Evolutionary conservation across 1,140 invertebrate species (phyloP), one percentile per base, ranked within the genome.

Genomic region (Zeugodacus cucurbitae): DNA sequence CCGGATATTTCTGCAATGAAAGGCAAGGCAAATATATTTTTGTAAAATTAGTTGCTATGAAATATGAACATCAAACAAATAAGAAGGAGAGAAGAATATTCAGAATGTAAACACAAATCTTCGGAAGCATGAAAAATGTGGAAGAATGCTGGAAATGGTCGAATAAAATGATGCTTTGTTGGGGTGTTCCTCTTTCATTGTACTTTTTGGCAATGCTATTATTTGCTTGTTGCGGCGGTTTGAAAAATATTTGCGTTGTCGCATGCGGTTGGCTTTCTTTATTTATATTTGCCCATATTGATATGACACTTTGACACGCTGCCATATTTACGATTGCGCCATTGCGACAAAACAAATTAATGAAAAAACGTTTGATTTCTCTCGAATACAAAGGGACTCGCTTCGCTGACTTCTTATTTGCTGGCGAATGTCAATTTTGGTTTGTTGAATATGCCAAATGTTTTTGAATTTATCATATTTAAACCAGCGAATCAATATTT

Each of bases 251-350:
- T 82, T 82, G 44, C 34, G 37, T n/a, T 82, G 41, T 82, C 41
- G 41, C n/a, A 48, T 82, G 74, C 41, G 74, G 41, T 4, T 82
- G 41, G 41, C 3, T 48, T 82, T 82, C 41, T 48, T 11, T 48
- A 26, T 48, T n/a, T 62, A 17, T 82, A 48, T 48, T 82, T 82
- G n/a, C 41, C 3, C 74, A 82, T 82, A 82, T 82, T 54, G 74
- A n/a, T 82, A 82, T 82, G 74, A 82, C 74, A 82, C 37, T 82
- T 48, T 82, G 74, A 82, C 34, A 82, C 37, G 74, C 74, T 82
- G 74, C 74, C 41, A 48, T 82, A 82, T 82, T 82, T 82, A 54
- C 74, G 74, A 82, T 54, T 82, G 74, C 74, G 41, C 41, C 74
- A 82, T 48, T 82, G 74, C 74, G 74, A 74, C 74, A 82, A 26